Evolutionary conservation across 2,888 invertebrate genomes (phyloP), one percentile per base, ranked within the genome.

Genomic region (Sesia apiformis): DNA sequence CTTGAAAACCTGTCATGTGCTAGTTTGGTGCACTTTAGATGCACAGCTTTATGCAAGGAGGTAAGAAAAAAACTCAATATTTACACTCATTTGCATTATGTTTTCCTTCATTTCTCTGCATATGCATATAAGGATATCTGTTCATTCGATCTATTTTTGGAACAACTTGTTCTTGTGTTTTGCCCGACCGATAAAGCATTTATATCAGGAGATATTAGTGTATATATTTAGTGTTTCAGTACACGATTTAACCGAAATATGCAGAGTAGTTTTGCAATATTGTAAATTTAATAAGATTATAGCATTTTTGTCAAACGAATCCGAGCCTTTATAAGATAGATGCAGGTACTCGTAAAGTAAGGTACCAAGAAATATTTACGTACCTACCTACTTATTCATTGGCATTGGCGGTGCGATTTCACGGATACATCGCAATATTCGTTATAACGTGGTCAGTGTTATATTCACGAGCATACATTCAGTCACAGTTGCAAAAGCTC

Each of bases 351-450:
- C 23, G 23, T 23, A 23, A 23, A 23, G 23, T 23, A 23, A 23
- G 23, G 46, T 23, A 46, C 4, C 7, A 23, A 46, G 5, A 46
- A 46, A 23, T 46, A 7, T 46, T 46, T 54, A 51, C 39, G 52
- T 52, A 53, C 38, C 52, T 51, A 56, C n/a, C n/a, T 23, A 23
- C 1, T 23, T 23, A 23, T 56, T 50, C 52, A 49, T 63, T 67
- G 76, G 74, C 75, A 77, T 76, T 76, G 74, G 65, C 58, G 58
- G 55, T 56, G 53, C 76, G 77, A 76, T 78, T 78, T 77, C 76
- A 56, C 78, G 75, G 69, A 76, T 69, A 66, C 63, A 66, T 63
- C 58, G 65, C 73, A 74, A 69, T 50, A 23, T 39, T 54, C 49
- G 40, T 40, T 39, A 39, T 39, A 40, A 46, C 46, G 60, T 61